Base-by-base conservation (phyloP, 2,888 invertebrate species). In the Dilophus febrilis region DNA sequence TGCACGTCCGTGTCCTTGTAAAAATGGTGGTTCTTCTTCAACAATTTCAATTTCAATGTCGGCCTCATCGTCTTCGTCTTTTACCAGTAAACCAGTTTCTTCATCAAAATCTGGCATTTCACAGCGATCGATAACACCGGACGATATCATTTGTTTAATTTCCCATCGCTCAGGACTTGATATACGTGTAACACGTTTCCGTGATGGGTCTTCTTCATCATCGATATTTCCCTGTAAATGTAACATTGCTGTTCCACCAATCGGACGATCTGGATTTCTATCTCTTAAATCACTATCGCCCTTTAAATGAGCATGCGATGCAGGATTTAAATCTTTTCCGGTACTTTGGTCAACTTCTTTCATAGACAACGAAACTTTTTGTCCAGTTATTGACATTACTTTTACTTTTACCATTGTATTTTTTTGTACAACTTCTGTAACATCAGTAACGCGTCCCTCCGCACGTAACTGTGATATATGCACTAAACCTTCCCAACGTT, bases 131-230 rank as follows among this genome's bases (percentile, higher is more conserved):
- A 92, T 79, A 30, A 86, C 87, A 26, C 83, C 86, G 1, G 91
- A 92, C 8, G 88, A 83, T 49, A 87, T 77, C 91, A 95, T 88
- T 73, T 94, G 95, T 56, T 94, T 91, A 46, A 94, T 82, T 65
- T 97, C 97, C 95, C 95, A 97, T 38, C 84, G 71, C 60, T 98
- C 97, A 0, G 95, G 97, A 36, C 94, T 94, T 0, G 94, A 92
- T 45, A 97, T 80, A 45, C 92, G 70, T 27, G 91, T 87, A 38
- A 90, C 86, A 14, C 87, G 69, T 58, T 88, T 87, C 17, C 84
- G 68, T 27, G 80, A 77, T 48, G 77, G 77, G 52, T 82, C 81
- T 50, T 87, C 87, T 45, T 84, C 83, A 33, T 81, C 78, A 44
- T 79, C 83, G 31, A 72, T 64, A 29, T 65, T 69, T 3, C 66